These are phyloP conservation scores for Scolanthus callimorphus DNA, from an alignment of 92 coral and sea anemone genomes.

Conservation along the genomic window DNA sequence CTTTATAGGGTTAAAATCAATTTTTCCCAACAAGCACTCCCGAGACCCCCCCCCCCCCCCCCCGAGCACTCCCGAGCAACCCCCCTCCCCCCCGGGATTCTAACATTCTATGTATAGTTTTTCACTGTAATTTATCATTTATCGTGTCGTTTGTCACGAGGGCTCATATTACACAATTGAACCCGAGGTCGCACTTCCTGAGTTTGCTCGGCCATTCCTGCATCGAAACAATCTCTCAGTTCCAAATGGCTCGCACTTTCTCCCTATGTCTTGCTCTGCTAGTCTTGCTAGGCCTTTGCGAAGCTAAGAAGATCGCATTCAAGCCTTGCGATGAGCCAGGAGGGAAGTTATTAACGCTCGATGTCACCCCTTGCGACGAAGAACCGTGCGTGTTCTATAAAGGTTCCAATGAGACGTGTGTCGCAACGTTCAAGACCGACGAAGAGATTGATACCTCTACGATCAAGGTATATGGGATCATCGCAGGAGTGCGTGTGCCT, in stretches of 20 bases:
- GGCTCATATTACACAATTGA: no score
- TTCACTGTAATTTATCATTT: no score
- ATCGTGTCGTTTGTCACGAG: no score
- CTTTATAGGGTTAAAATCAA: no score
- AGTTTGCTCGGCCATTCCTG: background rate
- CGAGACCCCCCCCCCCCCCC: no score
- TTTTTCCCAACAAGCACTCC: no score
- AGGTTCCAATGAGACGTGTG: constrained; percentile 29
- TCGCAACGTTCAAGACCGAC: constrained; percentile 27
- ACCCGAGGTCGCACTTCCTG: no score
- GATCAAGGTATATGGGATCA: constrained; percentile 12
- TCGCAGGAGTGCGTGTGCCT: background rate
- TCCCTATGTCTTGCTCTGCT: background rate
- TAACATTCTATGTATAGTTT: no score
- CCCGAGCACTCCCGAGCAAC: no score
- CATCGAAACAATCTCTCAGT: background rate
- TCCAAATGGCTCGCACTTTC: background rate
- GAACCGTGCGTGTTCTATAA: constrained; percentile 34
- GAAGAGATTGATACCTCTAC: constrained; percentile 10
- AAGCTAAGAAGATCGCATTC: background rate
- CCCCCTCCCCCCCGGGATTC: no score
- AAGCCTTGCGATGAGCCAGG: background rate
- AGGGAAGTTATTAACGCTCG: background rate
- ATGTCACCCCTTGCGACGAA: constrained; percentile 31
- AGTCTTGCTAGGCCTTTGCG: background rate